These are phyloP conservation scores for Mesorhabditis spiculigera DNA, from an alignment of 2,888 invertebrate species.

Conservation along the genomic window DNA sequence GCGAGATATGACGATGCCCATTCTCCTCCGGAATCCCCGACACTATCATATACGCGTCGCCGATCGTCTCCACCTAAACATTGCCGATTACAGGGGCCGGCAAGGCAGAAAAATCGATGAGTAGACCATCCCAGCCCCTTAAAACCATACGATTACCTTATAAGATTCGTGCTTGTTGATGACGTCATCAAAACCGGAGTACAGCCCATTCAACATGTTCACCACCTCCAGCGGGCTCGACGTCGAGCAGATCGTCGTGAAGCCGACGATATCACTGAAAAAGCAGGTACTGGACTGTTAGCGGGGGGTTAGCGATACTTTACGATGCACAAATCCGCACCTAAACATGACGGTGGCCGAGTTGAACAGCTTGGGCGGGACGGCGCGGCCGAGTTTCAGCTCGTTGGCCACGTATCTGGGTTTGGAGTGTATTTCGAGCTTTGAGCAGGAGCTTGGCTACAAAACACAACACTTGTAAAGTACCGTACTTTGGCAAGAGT, in stretches of 20 bases:
- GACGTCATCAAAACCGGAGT: conserved; percentile 52
- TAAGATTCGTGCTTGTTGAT: conserved; percentile 43
- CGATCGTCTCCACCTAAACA: conserved; percentile 50
- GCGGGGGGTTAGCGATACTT: not conserved
- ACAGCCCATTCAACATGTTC: conserved; percentile 53
- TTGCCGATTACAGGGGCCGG: not conserved
- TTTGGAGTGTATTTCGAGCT: too few species aligned
- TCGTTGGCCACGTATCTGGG: conserved; percentile 50
- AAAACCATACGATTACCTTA: conserved; percentile 22
- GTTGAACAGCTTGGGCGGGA: conserved; percentile 46
- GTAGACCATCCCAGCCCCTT: conserved; percentile 9
- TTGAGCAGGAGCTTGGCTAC: too few species aligned
- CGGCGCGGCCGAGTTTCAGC: conserved; percentile 51
- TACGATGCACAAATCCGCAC: conserved; percentile 22
- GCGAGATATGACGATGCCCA: conserved; percentile 45
- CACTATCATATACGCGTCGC: conserved; percentile 56
- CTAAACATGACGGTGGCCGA: conserved; percentile 50
- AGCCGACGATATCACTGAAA: conserved; percentile 38
- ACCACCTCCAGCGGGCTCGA: conserved; percentile 56
- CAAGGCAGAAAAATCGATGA: not conserved
- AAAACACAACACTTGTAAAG: too few species aligned
- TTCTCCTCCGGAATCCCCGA: conserved; percentile 54
- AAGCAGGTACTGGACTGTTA: not conserved
- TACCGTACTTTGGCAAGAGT: conserved; percentile 38
- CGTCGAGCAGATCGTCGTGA: conserved; percentile 51